Evolutionary conservation across 2,888 invertebrate species (phyloP).

Genomic region (Zaprionus lineosus): DNA sequence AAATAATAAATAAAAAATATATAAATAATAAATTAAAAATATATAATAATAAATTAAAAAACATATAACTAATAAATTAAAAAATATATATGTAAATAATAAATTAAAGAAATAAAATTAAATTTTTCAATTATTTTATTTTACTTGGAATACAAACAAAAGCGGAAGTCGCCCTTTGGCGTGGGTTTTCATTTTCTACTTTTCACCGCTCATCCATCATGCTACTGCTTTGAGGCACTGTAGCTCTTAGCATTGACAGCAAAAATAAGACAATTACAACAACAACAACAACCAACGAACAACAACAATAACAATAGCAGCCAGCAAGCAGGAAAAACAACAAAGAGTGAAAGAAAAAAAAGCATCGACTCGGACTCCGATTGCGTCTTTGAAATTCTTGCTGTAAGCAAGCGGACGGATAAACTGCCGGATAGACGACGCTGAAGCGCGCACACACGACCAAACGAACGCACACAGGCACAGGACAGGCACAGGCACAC

Average conservation of each 20-base stretch:
- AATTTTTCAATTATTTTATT: no score
- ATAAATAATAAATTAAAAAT: no score
- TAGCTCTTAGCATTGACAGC: slow-evolving; percentile 14
- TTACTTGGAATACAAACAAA: no score
- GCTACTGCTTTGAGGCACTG: slow-evolving; percentile 26
- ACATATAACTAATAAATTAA: no score
- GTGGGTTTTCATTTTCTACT: not conserved
- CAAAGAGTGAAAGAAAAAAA: not conserved
- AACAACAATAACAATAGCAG: not conserved
- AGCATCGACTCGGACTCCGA: slow-evolving; percentile 24
- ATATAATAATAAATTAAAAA: no score
- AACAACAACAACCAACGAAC: slow-evolving; percentile 7
- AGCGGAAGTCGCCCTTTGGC: no score
- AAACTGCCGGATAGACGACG: slow-evolving; percentile 63
- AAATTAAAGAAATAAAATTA: no score
- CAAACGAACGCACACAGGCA: not conserved
- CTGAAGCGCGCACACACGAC: slow-evolving; percentile 16
- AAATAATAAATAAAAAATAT: no score
- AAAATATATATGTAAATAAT: no score
- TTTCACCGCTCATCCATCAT: not conserved
- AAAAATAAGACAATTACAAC: no score
- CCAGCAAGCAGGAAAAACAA: slow-evolving; percentile 1
- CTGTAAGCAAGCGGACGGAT: slow-evolving; percentile 43
- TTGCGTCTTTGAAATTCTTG: slow-evolving; percentile 21
- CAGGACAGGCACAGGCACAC: no score